phyloP scores from a whole-genome alignment of 2,113 vertebrate genomes.

The Myotis yumanensis region DNA sequence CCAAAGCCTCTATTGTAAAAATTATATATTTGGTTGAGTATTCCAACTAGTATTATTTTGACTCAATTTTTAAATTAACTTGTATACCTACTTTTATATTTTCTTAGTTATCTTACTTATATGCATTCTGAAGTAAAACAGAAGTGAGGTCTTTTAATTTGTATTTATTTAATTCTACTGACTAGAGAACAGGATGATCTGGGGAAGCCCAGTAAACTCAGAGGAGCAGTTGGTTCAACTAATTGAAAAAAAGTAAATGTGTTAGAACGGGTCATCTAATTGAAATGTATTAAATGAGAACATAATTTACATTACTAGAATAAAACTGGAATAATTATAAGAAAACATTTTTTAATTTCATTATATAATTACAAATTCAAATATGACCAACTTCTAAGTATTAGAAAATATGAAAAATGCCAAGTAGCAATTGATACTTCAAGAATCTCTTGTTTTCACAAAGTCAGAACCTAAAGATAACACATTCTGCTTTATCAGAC shows the following conservation, averaged over 20 bases:
- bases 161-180: background rate
- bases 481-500: background rate
- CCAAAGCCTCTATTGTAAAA: background rate
- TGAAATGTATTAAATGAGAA: background rate
- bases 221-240: background rate
- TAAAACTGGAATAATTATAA: slow-evolving; percentile 8
- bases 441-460: slow-evolving; percentile 9
- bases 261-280: background rate
- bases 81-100: background rate
- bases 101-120: background rate
- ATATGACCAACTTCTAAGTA: background rate
- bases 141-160: background rate
- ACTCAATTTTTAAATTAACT: background rate
- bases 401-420: slow-evolving; percentile 15
- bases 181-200: background rate
- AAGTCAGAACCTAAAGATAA: background rate
- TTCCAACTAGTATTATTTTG: background rate
- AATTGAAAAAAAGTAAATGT: background rate
- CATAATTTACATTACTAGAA: background rate
- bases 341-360: background rate
- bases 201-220: background rate
- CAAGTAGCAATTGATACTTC: background rate
- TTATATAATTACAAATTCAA: slow-evolving; percentile 30
- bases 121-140: background rate
- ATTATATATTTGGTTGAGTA: background rate